Evolutionary conservation across 2,888 invertebrate species (phyloP), one percentile per base, ranked within the genome.

Genomic region (Zhuqinia jingwanae): DNA sequence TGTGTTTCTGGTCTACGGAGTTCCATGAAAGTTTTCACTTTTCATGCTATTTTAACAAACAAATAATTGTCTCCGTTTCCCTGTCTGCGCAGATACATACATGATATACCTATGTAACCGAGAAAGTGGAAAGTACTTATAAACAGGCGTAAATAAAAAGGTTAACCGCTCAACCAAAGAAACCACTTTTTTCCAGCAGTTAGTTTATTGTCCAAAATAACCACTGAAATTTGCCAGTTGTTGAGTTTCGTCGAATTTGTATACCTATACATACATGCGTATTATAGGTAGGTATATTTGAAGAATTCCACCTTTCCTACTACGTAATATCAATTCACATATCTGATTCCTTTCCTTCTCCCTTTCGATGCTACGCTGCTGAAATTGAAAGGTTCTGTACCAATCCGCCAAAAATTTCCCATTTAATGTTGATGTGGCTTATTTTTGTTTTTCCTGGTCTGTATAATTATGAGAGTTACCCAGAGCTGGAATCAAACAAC

Each of bases 381-480:
- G 45, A 68, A 60, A 42, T 45, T 22, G 68, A 45, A 27, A 22
- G 68, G 45, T 22, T 45, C n/a, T n/a, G n/a, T n/a, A n/a, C n/a
- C n/a, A n/a, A 20, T 68, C n/a, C 22, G 45, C 68, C 68, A 45
- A 45, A 70, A 36, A 70, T 22, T 70, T 70, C 36, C 22, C 70
- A 27, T 25, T 70, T 42, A 68, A 42, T 68, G 25, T 25, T 70
- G 45, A 70, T 70, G 70, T 50, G 70, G 70, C 70, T n/a, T n/a
- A n/a, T n/a, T 70, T 47, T 50, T 70, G 47, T 50, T 70, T 70
- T 47, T 15, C 70, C 50, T 47, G 25, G 10, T 25, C 25, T 47
- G 15, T 68, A 45, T 2, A 30, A 22, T 45, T 13, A 30, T 45
- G 8, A 13, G 6, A n/a, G 47, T 22, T 10, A 8, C 36, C 36